Evolutionary conservation across 2,888 invertebrate genomes (phyloP), one percentile per base, ranked within the genome.

Genomic region (Caenorhabditis parvicauda): DNA sequence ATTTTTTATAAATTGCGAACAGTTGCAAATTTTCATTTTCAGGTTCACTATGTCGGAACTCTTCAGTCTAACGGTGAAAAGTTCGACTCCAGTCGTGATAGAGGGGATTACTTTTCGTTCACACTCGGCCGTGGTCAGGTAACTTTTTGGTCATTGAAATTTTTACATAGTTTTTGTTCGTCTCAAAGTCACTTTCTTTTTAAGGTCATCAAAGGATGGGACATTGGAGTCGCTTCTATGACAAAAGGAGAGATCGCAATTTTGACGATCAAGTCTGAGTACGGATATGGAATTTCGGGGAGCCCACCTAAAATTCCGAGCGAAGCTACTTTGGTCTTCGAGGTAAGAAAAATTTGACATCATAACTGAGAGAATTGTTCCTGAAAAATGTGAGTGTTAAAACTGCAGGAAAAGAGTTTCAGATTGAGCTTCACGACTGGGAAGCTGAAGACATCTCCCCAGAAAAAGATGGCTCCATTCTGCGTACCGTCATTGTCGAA

Each of bases 161-260:
- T n/a, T 7, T 22, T 14, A 42, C 12, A 14, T n/a, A 42, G n/a
- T 12, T 42, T 1, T 12, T n/a, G 21, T n/a, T n/a, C n/a, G n/a
- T n/a, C n/a, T n/a, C 19, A 17, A 17, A 12, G 12, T 12, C 1
- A 42, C 12, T 21, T 5, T 52, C 2, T 3, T 42, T 41, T 51
- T 17, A 49, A 74, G 57, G 79, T 79, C 29, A 80, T 80, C 67
- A 75, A 75, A 49, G 80, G 74, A 48, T 96, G 94, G 90, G 95
- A 96, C 78, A 86, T 91, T 67, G 94, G 92, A 27, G 89, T 96
- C 17, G 89, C 90, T 0, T 89, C 91, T 0, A 96, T 98, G 96
- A 90, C 89, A 82, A 88, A 88, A 74, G 90, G 91, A 29, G 70
- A 70, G 38, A 7, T 64, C 49, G 89, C 90, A 45, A 85, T 88